Evolutionary conservation across 2,797 vertebrate genomes (phyloP).

Genomic region (Hipposideros larvatus): DNA sequence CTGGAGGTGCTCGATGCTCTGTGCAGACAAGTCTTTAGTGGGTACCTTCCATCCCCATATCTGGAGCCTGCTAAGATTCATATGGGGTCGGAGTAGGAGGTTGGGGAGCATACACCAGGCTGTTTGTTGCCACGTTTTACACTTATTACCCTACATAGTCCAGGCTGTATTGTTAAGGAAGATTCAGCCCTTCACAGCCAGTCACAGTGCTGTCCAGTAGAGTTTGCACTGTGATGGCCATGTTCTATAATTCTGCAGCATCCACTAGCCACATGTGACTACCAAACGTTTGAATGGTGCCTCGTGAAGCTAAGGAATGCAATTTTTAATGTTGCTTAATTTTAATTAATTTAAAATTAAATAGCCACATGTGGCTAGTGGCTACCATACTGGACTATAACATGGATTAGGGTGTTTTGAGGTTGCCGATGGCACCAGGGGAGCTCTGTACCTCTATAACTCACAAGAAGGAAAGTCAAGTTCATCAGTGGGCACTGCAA

Average conservation of each 20-base stretch:
- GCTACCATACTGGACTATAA: neutral
- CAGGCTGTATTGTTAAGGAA: neutral
- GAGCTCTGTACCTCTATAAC: neutral
- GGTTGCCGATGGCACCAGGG: neutral
- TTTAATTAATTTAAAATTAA: conserved; percentile 58
- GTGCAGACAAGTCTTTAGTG: neutral
- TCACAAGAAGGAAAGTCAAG: neutral
- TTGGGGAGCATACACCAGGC: neutral
- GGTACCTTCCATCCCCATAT: neutral
- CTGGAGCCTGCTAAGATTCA: neutral
- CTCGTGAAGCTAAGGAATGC: neutral
- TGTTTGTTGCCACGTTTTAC: neutral
- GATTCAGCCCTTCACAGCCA: neutral
- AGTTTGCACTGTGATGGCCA: too few species aligned
- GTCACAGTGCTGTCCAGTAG: neutral
- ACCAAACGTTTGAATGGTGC: neutral
- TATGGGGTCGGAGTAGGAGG: too few species aligned
- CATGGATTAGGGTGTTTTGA: neutral
- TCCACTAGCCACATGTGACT: neutral
- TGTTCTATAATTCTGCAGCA: neutral
- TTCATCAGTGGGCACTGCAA: neutral
- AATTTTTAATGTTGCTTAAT: conserved; percentile 32
- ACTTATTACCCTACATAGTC: neutral
- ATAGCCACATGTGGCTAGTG: neutral
- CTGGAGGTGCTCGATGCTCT: rapidly evolving